Evolutionary conservation across 2,888 invertebrate genomes (phyloP).

Genomic region (Serripes groenlandicus): DNA sequence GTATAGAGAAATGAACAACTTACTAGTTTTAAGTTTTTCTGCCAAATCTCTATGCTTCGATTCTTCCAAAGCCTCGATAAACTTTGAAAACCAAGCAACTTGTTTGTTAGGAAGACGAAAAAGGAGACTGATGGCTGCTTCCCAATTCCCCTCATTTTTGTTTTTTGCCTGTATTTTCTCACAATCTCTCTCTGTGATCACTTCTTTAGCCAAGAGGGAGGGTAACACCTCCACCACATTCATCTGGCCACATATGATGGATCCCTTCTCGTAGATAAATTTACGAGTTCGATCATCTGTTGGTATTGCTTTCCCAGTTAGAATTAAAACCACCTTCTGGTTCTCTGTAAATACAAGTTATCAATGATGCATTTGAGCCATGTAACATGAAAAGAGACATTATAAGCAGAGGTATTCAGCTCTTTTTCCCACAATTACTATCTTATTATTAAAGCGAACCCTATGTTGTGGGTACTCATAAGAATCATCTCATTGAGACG

Average conservation of each 20-base stretch:
- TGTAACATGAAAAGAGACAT: too few species aligned
- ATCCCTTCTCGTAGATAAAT: not conserved
- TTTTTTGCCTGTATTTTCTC: constrained; percentile 1
- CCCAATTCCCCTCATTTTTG: constrained; percentile 2
- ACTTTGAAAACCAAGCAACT: not conserved
- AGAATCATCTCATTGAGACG: too few species aligned
- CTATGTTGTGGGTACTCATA: too few species aligned
- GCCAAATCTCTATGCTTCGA: not conserved
- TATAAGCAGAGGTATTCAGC: too few species aligned
- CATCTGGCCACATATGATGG: not conserved
- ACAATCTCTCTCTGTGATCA: not conserved
- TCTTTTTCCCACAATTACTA: too few species aligned
- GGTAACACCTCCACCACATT: constrained; percentile 3
- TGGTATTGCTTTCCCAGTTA: not conserved
- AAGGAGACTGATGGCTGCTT: not conserved
- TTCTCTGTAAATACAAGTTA: not conserved
- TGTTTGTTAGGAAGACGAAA: not conserved
- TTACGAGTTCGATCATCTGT: not conserved
- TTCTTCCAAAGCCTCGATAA: constrained; percentile 4
- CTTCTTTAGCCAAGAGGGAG: not conserved
- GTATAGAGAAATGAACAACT: too few species aligned
- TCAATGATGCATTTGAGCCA: too few species aligned
- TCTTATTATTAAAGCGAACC: too few species aligned
- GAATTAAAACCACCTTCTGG: not conserved
- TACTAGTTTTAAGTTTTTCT: not conserved